Evolutionary conservation across 1,140 invertebrate species (phyloP).

Genomic region (Euura saliciscinereae): DNA sequence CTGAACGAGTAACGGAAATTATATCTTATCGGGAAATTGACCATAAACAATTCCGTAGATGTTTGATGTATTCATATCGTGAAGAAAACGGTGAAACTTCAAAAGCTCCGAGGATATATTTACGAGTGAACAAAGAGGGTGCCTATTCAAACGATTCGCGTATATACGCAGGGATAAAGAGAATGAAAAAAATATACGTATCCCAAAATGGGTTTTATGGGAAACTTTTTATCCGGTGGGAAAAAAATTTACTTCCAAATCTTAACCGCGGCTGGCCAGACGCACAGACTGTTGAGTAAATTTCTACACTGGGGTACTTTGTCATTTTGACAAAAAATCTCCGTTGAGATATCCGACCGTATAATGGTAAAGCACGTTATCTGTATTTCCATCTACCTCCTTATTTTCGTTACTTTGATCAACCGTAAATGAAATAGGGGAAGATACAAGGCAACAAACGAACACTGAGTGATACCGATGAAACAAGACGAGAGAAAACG

Average conservation of each 20-base stretch:
- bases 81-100: too few relatives aligned
- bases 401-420: slow-evolving; percentile 5
- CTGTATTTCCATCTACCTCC: background rate
- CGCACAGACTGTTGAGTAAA: too few relatives aligned
- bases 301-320: background rate
- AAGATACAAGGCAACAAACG: background rate
- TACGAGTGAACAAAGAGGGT: slow-evolving; percentile 7
- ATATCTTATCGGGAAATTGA: too few relatives aligned
- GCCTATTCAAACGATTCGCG: slow-evolving; percentile 4
- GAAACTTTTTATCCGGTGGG: slow-evolving; percentile 5
- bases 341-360: background rate
- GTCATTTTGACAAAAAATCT: background rate
- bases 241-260: background rate
- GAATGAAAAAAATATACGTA: background rate
- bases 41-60: too few relatives aligned
- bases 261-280: too few relatives aligned
- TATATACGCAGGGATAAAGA: background rate
- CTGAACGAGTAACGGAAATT: too few relatives aligned
- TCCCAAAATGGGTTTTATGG: background rate
- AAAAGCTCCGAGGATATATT: background rate
- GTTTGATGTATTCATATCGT: too few relatives aligned
- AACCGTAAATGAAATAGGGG: background rate
- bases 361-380: background rate
- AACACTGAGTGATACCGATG: too few relatives aligned
- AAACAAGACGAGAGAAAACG: too few relatives aligned